phyloP scores from a whole-genome alignment of 1,140 invertebrate species.

The Sitophilus oryzae region DNA sequence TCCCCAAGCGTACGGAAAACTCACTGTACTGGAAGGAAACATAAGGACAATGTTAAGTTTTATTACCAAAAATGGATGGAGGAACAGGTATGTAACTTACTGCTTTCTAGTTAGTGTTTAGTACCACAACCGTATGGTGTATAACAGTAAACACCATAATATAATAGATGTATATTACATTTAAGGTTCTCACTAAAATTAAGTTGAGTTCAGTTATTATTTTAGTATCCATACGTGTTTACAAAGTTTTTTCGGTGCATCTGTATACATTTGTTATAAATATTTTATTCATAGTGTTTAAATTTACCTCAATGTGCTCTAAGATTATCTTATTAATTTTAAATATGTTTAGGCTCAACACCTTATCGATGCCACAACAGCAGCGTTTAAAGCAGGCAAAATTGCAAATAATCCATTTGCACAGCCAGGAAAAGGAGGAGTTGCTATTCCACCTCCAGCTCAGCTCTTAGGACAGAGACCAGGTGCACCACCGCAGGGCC shows the following conservation, averaged over 20 bases:
- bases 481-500: conserved; percentile 45
- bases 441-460: conserved; percentile 69
- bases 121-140: too few species aligned
- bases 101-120: too few species aligned
- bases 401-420: conserved; percentile 87
- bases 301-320: too few species aligned
- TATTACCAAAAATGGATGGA: conserved; percentile 99
- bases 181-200: too few species aligned
- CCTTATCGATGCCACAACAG: conserved; percentile 95
- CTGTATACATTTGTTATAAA: too few species aligned
- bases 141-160: too few species aligned
- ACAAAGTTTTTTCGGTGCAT: too few species aligned
- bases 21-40: conserved; percentile 97
- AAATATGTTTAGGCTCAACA: conserved; percentile 77
- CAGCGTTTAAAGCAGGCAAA: conserved; percentile 93
- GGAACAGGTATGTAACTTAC: conserved; percentile 75
- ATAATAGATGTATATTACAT: too few species aligned
- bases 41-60: conserved; percentile 99
- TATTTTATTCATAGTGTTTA: too few species aligned
- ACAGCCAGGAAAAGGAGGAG: conserved; percentile 43
- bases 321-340: too few species aligned
- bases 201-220: too few species aligned
- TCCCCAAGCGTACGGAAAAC: conserved; percentile 99
- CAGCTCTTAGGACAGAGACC: conserved; percentile 51
- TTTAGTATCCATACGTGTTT: too few species aligned